A percentile compares a stretch with the other conserved stretches of the same genome.
Evolutionary conservation across 2,797 vertebrate genomes (phyloP).

Genomic region (Chanos chanos): DNA sequence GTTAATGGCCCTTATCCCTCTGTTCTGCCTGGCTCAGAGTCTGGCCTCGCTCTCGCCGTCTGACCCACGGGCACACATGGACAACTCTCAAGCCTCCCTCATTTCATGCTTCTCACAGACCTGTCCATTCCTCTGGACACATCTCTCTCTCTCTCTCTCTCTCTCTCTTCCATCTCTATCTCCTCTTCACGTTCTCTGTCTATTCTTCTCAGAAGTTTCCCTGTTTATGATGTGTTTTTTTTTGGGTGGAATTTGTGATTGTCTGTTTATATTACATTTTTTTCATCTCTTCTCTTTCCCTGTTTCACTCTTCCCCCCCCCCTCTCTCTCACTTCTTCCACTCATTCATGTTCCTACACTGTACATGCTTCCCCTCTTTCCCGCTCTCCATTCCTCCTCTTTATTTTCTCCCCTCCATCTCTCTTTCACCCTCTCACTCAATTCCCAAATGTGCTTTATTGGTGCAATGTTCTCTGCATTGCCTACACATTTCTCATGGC

Average conservation of each 20-base stretch:
- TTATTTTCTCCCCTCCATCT: background rate
- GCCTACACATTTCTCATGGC: constrained; percentile 58
- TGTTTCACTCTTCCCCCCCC: background rate
- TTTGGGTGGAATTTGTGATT: constrained; percentile 54
- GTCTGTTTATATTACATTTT: constrained; percentile 14
- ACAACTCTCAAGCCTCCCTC: constrained; percentile 54
- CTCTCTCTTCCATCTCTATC: constrained; percentile 19
- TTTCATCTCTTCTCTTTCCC: background rate
- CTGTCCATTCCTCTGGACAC: constrained; percentile 43
- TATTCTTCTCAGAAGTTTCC: constrained; percentile 41
- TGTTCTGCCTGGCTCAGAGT: constrained; percentile 23
- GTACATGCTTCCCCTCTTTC: constrained; percentile 30
- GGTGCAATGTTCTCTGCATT: constrained; percentile 42
- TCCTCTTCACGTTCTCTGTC: constrained; percentile 44
- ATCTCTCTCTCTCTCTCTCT: constrained; percentile 32
- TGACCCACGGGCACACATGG: constrained; percentile 55
- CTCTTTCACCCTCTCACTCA: constrained; percentile 21
- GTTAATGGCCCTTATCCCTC: constrained; percentile 42
- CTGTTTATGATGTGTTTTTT: background rate
- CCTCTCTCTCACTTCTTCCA: constrained; percentile 12
- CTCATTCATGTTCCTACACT: background rate
- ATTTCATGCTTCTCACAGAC: constrained; percentile 67
- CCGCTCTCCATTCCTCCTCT: constrained; percentile 7
- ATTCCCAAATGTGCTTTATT: constrained; percentile 56
- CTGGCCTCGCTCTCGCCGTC: constrained; percentile 15